These are phyloP conservation scores for Potamilus streckersoni DNA, from an alignment of 1,140 invertebrate species.

Conservation along the genomic window DNA sequence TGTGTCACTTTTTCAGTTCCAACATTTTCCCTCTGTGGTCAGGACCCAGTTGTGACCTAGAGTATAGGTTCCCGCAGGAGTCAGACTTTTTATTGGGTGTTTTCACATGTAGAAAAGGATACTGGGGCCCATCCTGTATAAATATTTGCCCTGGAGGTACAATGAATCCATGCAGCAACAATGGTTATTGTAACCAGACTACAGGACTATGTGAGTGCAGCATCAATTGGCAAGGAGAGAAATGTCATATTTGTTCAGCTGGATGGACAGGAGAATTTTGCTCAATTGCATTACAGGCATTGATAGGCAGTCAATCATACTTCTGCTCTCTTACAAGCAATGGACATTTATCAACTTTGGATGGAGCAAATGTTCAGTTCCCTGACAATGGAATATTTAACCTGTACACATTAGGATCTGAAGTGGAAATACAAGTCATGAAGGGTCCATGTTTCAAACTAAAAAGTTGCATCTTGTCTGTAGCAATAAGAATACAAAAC, in stretches of 20 bases:
- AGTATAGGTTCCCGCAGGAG: too few species aligned
- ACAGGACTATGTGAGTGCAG: slow-evolving; percentile 40
- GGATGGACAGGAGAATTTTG: slow-evolving; percentile 40
- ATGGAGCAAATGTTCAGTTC: slow-evolving; percentile 31
- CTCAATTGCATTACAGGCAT: slow-evolving; percentile 15
- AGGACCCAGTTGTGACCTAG: too few species aligned
- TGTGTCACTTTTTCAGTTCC: too few species aligned
- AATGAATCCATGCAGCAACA: slow-evolving; percentile 32
- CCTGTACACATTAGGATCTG: slow-evolving; percentile 7
- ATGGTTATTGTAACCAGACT: slow-evolving; percentile 32
- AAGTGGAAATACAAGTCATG: slow-evolving; percentile 12
- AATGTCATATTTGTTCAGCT: slow-evolving; percentile 33
- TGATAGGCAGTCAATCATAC: not conserved
- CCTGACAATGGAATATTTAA: slow-evolving; percentile 23
- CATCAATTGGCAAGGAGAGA: slow-evolving; percentile 24
- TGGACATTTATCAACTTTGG: slow-evolving; percentile 35
- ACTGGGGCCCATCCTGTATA: slow-evolving; percentile 41
- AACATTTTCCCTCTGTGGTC: too few species aligned
- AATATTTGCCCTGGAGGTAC: slow-evolving; percentile 39
- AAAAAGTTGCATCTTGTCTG: slow-evolving; percentile 27
- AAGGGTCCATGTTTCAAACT: slow-evolving; percentile 20
- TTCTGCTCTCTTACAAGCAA: slow-evolving; percentile 22
- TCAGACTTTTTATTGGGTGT: not conserved
- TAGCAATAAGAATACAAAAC: slow-evolving; percentile 21
- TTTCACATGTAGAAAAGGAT: slow-evolving; percentile 37